Conservation (phyloP, 2,797 vertebrate genomes). For the Urocyon cinereoargenteus region DNA sequence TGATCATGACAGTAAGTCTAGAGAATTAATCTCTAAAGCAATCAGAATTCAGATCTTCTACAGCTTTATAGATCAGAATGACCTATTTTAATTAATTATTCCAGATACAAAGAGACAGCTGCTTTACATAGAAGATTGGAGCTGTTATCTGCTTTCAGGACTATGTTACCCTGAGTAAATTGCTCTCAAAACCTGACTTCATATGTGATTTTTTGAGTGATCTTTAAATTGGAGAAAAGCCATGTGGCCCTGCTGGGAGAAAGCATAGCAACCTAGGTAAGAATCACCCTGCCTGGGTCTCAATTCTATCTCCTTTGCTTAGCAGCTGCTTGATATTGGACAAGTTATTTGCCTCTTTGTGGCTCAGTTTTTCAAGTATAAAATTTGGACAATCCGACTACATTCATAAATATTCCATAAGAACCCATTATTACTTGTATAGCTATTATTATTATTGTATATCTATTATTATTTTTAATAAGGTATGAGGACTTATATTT, state of each 20-base stretch:
- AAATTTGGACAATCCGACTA: background rate
- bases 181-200: slow-evolving; percentile 52
- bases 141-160: slow-evolving; percentile 55
- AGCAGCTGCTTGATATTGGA: background rate
- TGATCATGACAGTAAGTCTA: slow-evolving; percentile 66
- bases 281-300: background rate
- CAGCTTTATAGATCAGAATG: slow-evolving; percentile 73
- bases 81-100: slow-evolving; percentile 81
- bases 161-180: slow-evolving; percentile 63
- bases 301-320: background rate
- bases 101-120: slow-evolving; percentile 74
- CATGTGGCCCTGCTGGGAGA: background rate
- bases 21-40: slow-evolving; percentile 78
- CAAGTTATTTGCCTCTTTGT: background rate
- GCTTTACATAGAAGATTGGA: slow-evolving; percentile 69
- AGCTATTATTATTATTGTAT: background rate
- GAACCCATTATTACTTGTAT: background rate
- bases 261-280: background rate
- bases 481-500: background rate
- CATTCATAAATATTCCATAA: background rate
- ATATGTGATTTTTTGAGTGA: slow-evolving; percentile 29
- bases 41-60: slow-evolving; percentile 77
- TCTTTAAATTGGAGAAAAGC: slow-evolving; percentile 39
- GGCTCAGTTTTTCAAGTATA: background rate
- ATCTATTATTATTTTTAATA: slow-evolving; percentile 1